phyloP scores from a whole-genome alignment of 2,113 vertebrate species.

The Tragelaphus buxtoni region DNA sequence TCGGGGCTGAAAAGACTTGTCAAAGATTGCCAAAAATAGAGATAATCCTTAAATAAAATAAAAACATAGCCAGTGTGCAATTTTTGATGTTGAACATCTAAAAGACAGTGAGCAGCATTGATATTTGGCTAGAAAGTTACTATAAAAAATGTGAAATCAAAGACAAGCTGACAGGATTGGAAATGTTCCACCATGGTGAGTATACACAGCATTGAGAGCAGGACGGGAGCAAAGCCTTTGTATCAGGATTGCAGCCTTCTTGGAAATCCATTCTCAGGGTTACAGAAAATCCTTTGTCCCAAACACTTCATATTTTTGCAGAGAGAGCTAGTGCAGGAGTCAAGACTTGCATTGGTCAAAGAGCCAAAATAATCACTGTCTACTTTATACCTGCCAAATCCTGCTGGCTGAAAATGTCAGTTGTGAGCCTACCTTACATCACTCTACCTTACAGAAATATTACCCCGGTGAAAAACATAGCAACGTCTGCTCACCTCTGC shows the following conservation, averaged over 20 bases:
- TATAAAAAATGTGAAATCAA: conserved; percentile 57
- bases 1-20: conserved; percentile 23
- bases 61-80: conserved; percentile 47
- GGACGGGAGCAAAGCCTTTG: not conserved
- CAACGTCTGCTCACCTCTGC: not conserved
- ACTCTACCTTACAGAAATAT: not conserved
- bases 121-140: conserved; percentile 62
- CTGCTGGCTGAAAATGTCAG: not conserved
- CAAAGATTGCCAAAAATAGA: conserved; percentile 61
- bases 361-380: not conserved
- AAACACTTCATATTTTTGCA: not conserved
- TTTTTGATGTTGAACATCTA: conserved; percentile 66
- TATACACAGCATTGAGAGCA: not conserved
- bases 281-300: not conserved
- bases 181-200: conserved; percentile 14
- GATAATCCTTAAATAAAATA: conserved; percentile 59
- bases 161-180: conserved; percentile 36
- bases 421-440: not conserved
- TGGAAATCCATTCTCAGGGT: conserved; percentile 7
- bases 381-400: not conserved
- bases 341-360: not conserved
- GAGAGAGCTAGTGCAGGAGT: not conserved
- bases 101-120: conserved; percentile 53
- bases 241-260: not conserved
- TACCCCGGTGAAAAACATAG: not conserved